These are phyloP conservation scores for Saguinus oedipus DNA, from an alignment of 2,797 vertebrate species.

Conservation along the genomic window DNA sequence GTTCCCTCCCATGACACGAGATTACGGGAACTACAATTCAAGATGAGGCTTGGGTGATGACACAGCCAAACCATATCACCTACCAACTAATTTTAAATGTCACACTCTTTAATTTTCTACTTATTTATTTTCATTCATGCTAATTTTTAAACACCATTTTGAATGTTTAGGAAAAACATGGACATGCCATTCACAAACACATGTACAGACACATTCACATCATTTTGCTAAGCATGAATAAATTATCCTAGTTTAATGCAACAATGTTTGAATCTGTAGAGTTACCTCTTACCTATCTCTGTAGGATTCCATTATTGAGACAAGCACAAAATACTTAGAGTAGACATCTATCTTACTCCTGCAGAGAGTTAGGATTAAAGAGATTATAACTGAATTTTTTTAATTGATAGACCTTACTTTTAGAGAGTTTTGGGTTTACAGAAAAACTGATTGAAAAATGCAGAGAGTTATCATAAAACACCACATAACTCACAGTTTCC, in stretches of 20 bases:
- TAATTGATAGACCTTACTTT: background rate
- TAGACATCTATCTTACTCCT: background rate
- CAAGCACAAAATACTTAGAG: background rate
- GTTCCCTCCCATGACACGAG: background rate
- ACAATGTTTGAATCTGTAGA: background rate
- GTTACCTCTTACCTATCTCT: background rate
- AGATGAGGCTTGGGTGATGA: background rate
- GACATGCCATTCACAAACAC: background rate
- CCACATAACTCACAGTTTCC: background rate
- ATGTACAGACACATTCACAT: background rate
- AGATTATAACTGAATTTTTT: background rate
- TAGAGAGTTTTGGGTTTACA: background rate
- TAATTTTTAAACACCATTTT: background rate
- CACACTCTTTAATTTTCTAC: background rate
- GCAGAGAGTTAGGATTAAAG: background rate
- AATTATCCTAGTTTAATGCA: background rate
- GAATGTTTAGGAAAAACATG: background rate
- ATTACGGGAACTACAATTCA: background rate
- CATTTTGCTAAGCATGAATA: background rate
- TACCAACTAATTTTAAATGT: slow-evolving; percentile 30
- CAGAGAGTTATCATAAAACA: background rate
- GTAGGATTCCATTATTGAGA: background rate
- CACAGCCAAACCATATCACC: background rate
- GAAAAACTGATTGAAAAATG: background rate
- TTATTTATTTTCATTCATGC: background rate